Percentiles rank a stretch among this genome's conserved stretches.
Evolutionary conservation across 2,797 vertebrate species (phyloP).

Genomic region (Miichthys miiuy): DNA sequence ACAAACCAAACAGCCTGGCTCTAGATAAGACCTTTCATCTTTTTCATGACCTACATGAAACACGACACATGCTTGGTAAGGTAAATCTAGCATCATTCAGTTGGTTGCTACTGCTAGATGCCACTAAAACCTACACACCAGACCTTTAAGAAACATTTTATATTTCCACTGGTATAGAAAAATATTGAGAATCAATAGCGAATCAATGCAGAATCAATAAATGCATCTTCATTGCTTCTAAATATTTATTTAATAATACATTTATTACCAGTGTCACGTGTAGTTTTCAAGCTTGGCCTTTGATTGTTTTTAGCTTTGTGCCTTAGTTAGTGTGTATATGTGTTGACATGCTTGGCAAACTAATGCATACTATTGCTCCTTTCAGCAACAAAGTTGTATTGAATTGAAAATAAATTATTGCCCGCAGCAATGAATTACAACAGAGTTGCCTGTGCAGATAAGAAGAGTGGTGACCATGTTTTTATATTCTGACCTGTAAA

Average conservation of each 20-base stretch:
- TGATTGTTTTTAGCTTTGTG: background rate
- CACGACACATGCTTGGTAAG: too few relatives aligned
- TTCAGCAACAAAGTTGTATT: background rate
- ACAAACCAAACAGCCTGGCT: too few relatives aligned
- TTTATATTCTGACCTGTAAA: background rate
- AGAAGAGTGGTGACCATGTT: background rate
- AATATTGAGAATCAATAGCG: too few relatives aligned
- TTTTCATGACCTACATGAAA: too few relatives aligned
- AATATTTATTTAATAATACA: background rate
- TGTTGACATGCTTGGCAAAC: background rate
- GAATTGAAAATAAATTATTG: background rate
- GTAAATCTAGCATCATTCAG: too few relatives aligned
- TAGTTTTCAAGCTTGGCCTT: background rate
- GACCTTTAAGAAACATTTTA: too few relatives aligned
- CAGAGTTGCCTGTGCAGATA: background rate
- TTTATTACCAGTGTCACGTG: background rate
- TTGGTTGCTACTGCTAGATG: too few relatives aligned
- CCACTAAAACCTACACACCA: too few relatives aligned
- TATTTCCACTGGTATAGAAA: too few relatives aligned
- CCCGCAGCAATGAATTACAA: background rate
- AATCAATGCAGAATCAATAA: background rate
- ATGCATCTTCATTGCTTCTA: background rate
- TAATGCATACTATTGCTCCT: conserved; percentile 3
- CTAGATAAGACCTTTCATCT: too few relatives aligned
- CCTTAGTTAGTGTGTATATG: background rate